These are phyloP conservation scores for Melanaphis sacchari DNA, from an alignment of 1,140 invertebrate species.

Conservation along the genomic window DNA sequence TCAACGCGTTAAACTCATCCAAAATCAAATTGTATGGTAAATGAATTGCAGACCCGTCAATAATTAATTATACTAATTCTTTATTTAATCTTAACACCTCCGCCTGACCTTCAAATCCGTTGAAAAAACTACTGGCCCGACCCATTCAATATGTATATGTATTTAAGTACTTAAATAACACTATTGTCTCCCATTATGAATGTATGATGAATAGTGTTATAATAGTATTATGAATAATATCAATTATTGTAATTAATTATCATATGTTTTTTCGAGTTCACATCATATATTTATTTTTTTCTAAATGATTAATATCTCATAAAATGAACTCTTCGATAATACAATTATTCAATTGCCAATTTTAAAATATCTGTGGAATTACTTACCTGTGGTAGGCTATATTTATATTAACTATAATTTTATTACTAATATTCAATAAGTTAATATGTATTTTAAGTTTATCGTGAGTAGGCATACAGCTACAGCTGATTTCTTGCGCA, in stretches of 20 bases:
- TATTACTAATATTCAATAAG: neutral
- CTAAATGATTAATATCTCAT: neutral
- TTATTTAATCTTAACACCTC: neutral
- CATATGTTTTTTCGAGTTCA: neutral
- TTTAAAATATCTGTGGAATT: neutral
- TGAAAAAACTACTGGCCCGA: neutral
- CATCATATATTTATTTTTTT: neutral
- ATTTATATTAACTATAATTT: neutral
- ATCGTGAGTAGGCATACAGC: neutral
- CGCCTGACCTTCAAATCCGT: neutral
- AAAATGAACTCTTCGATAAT: neutral
- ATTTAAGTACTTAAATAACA: neutral
- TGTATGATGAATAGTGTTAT: too few relatives aligned
- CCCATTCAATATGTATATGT: neutral
- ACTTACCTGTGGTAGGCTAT: neutral
- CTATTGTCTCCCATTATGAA: neutral
- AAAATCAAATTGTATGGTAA: neutral
- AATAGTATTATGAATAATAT: neutral
- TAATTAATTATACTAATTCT: neutral
- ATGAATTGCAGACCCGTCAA: neutral
- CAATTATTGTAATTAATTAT: neutral
- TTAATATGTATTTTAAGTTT: neutral
- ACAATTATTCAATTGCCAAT: neutral
- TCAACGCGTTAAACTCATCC: neutral
- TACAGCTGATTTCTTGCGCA: neutral